Evolutionary conservation across 2,113 vertebrate genomes (phyloP).

Genomic region (Halichoerus grypus): DNA sequence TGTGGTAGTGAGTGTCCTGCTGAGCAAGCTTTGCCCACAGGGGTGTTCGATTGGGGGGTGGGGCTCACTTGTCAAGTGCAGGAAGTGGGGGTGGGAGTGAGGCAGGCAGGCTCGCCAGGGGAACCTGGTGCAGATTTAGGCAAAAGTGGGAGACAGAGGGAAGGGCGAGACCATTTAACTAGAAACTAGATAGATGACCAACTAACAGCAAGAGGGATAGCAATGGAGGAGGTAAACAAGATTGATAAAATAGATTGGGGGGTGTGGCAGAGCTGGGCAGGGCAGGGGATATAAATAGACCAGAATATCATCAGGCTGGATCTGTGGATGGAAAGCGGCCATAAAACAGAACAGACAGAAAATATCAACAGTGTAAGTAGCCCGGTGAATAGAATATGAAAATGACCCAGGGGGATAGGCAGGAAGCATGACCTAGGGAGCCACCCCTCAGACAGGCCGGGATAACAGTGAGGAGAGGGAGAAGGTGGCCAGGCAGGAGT

Average conservation of each 20-base stretch:
- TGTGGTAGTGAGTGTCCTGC: neutral
- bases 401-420: neutral
- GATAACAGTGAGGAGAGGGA: neutral
- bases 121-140: neutral
- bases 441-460: rapidly evolving
- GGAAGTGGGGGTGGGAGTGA: neutral
- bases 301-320: conserved; percentile 29
- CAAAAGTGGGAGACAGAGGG: neutral
- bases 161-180: neutral
- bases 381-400: conserved; percentile 38
- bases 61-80: neutral
- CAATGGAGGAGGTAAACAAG: conserved; percentile 61
- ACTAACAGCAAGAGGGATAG: neutral
- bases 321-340: neutral
- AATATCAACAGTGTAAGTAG: conserved; percentile 43
- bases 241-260: conserved; percentile 75
- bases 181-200: neutral
- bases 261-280: neutral
- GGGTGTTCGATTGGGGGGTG: neutral
- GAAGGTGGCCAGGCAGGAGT: neutral
- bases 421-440: neutral
- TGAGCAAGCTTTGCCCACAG: neutral
- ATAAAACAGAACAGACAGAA: conserved; percentile 51
- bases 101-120: neutral
- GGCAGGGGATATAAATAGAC: conserved; percentile 72